phyloP scores from a whole-genome alignment of 2,797 vertebrate species.

The Esox masquinongy region DNA sequence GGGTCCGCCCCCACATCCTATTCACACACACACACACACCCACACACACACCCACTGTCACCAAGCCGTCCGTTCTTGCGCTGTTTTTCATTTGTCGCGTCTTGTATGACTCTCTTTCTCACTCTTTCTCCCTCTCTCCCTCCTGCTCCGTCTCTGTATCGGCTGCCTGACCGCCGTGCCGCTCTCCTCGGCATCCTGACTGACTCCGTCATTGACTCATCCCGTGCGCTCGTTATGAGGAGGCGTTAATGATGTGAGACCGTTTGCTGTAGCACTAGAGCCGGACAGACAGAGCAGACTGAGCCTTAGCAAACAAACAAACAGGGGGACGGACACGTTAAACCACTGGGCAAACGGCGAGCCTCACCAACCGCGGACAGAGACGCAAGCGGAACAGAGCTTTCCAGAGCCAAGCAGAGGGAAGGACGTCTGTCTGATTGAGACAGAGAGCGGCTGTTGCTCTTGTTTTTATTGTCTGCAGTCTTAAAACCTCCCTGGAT shows the following conservation, averaged over 20 bases:
- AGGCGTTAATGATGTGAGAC: slow-evolving; percentile 54
- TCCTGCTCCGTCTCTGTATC: background rate
- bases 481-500: slow-evolving; percentile 44
- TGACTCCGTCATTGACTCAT: slow-evolving; percentile 50
- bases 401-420: slow-evolving; percentile 23
- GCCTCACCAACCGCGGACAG: background rate
- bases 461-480: slow-evolving; percentile 9
- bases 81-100: slow-evolving; percentile 23
- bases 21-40: slow-evolving; percentile 28
- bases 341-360: background rate
- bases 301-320: slow-evolving; percentile 8
- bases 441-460: background rate
- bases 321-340: background rate
- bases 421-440: slow-evolving; percentile 55
- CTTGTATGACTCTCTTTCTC: slow-evolving; percentile 17
- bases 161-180: slow-evolving; percentile 37
- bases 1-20: slow-evolving; percentile 77
- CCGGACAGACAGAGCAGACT: slow-evolving; percentile 43
- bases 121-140: background rate
- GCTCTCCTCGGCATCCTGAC: slow-evolving; percentile 22
- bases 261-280: slow-evolving; percentile 46
- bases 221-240: slow-evolving; percentile 44
- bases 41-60: slow-evolving; percentile 22
- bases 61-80: slow-evolving; percentile 29
- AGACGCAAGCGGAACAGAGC: too few relatives aligned